Evolutionary conservation across 2,888 invertebrate genomes (phyloP).

Genomic region (Mesorhabditis sp.): DNA sequence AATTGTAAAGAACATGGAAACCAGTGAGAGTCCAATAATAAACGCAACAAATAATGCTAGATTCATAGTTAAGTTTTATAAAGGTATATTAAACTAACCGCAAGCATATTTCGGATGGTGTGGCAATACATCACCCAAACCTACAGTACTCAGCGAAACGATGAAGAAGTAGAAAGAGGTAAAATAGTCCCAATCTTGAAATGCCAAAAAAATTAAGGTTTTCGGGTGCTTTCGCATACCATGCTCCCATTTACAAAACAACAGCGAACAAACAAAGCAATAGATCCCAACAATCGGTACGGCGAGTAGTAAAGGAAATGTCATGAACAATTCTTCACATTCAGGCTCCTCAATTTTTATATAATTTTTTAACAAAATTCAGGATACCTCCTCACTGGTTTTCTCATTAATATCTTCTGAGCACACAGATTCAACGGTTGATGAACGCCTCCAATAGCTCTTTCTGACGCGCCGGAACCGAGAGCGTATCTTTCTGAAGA

Average conservation of each 20-base stretch:
- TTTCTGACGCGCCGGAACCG: constrained; percentile 11
- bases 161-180: constrained; percentile 53
- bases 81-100: constrained; percentile 22
- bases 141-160: constrained; percentile 51
- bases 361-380: neutral
- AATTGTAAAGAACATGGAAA: constrained; percentile 51
- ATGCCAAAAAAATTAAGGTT: neutral
- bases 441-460: constrained; percentile 11
- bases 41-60: constrained; percentile 46
- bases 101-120: constrained; percentile 46
- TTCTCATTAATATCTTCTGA: constrained; percentile 20
- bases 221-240: neutral
- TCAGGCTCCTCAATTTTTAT: neutral
- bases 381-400: neutral
- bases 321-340: constrained; percentile 1
- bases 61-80: constrained; percentile 14
- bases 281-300: neutral
- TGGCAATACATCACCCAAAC: constrained; percentile 52
- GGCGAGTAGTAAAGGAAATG: neutral
- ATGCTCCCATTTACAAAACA: constrained; percentile 1
- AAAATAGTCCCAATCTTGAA: constrained; percentile 43
- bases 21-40: constrained; percentile 47
- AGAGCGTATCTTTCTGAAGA: constrained; percentile 5
- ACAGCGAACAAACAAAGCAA: constrained; percentile 3
- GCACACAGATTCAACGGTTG: constrained; percentile 23